Base-by-base conservation (phyloP, 2,797 vertebrate genomes). In the Parauchenoglanis punctatus region DNA sequence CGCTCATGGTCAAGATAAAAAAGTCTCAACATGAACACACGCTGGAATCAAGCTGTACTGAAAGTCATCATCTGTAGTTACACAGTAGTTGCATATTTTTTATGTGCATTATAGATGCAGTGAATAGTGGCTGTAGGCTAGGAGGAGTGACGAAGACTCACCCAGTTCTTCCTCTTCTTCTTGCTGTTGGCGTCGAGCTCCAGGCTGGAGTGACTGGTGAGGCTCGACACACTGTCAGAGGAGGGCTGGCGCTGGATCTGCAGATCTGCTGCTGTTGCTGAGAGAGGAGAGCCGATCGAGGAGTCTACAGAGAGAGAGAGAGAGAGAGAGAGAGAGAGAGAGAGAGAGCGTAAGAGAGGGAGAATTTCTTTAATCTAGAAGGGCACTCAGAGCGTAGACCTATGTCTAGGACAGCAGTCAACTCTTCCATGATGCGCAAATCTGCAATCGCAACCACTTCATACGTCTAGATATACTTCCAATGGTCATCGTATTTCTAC, bases 101-200 rank as follows among this genome's bases (percentile, higher is more conserved):
- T 56, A 54, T 77, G n/a, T 18, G 15, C 15, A 5, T 12, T 75
- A 70, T 20, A 44, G 7, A 8, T 54, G 49, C 7, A n/a, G 12
- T 52, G 73, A n/a, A 52, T 28, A 17, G 54, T 17, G 17, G 49
- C 7, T 2, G 6, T 44, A 56, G 15, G 56, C 17, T 18, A 31
- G 73, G 46, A 25, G 18, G 31, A 49, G 13, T 23, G 40, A 63
- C 8, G 49, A 83, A 83, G 13, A 59, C 96, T 93, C 91, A 97
- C 97, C 97, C 97, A 97, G 89, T 97, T 97, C 91, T 97, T 97
- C 85, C 96, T 96, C 92, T 97, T 97, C 93, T 97, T 97, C 31
- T 97, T 97, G 94, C 96, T 97, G 95, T 92, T 92, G 0, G 95
- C 96, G 67, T 97, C 96, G 17, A 89, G 86, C 76, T 91, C 91